Base-by-base conservation (phyloP, 1,140 invertebrate species). In the Zaprionus gabonicus region DNA sequence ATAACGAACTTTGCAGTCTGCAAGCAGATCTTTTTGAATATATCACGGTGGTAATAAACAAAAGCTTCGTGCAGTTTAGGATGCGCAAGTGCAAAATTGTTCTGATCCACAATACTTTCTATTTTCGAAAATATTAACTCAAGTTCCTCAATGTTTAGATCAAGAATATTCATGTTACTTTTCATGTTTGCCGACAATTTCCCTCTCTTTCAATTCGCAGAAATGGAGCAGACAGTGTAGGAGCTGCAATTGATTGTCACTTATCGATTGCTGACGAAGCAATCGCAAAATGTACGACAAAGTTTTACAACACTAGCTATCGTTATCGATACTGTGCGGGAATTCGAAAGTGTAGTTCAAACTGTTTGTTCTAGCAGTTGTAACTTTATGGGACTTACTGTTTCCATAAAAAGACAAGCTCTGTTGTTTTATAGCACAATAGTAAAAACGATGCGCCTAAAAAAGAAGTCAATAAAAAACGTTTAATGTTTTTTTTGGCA, bases 181-280 rank as follows among this genome's bases (percentile, higher is more conserved):
- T 13, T 15, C 12, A 41, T 15, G 15, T 41, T 41, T 41, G 13
- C 38, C 4, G 38, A 15, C 15, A n/a, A n/a, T 6, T 41, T n/a
- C 5, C 15, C 13, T n/a, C 15, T 41, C 15, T n/a, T 41, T 41
- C 0, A 9, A 10, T 23, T 23, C 7, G 15, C n/a, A n/a, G 4
- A 17, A 44, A 44, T 13, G 41, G 1, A 44, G 41, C 41, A 38
- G 20, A 31, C 20, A 28, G 2, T 31, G 15, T 36, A n/a, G 7
- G 7, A 27, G 38, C 23, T 17, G n/a, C 36, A 38, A 12, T 15
- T 36, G 10, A 25, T 44, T 62, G n/a, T n/a, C 41, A 44, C 34
- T 49, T 62, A 67, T 51, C 15, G 66, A 66, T 36, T 60, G 34
- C 56, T 27, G 51, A 31, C 6, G 13, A 46, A 44, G 41, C 15